Evolutionary conservation across 2,888 invertebrate genomes (phyloP), one percentile per base, ranked within the genome.

Genomic region (Hedychridium roseum): DNA sequence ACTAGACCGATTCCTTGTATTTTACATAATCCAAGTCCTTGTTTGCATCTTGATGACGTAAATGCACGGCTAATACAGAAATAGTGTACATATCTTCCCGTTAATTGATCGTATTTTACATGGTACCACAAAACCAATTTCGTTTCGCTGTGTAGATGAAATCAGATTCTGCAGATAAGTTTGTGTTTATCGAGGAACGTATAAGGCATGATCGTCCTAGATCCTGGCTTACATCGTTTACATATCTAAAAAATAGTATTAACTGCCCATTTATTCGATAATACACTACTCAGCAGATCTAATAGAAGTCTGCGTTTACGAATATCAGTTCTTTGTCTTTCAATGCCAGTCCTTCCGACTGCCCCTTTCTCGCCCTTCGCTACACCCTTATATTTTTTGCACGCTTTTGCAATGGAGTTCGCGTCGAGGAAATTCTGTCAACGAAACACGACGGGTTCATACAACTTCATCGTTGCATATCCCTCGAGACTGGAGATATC

Each of bases 221-320:
- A 44, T 50, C 57, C 51, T 62, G 60, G 56, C 61, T 62, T 56
- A 43, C 46, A 50, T 53, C 57, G 47, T 61, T 59, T 52, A 52
- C 49, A 42, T 56, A 55, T 64, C 57, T 60, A 63, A 69, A 68
- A 65, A 68, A 65, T 66, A 68, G 43, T 54, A 56, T 60, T 57
- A 47, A 61, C 49, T 56, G 59, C 43, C 51, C 54, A 51, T 62
- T 64, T 50, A 53, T 45, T 12, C 16, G 45, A 40, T 44, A 32
- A 40, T 44, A 54, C 44, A 51, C 54, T 61, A 60, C 47, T n/a
- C n/a, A 50, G 57, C 60, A 57, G 55, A 66, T 58, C 54, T 48
- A 53, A 56, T 41, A 37, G 50, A 45, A 52, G 38, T 59, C 55
- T 54, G 57, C 53, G 45, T 54, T 64, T 54, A 56, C 38, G 52